Percentiles rank a stretch among this genome's conserved stretches.
These are phyloP conservation scores for Vireo altiloquus DNA, from an alignment of 2,113 vertebrate genomes.

Conservation along the genomic window DNA sequence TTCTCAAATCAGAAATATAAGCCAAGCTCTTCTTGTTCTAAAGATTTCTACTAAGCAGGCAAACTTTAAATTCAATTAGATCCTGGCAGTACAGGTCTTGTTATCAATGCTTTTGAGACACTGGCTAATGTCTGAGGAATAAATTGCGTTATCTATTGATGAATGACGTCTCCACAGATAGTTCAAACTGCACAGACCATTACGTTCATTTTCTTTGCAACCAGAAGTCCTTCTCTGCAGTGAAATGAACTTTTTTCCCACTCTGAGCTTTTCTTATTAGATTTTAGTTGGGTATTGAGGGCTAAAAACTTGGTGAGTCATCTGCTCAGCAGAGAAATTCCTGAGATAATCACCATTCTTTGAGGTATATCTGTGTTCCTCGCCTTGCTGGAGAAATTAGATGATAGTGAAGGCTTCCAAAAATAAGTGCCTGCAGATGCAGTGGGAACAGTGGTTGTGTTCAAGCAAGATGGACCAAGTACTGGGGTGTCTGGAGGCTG, in stretches of 20 bases:
- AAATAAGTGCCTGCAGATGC: not conserved
- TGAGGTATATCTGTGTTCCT: not conserved
- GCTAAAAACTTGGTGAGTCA: not conserved
- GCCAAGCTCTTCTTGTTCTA: not conserved
- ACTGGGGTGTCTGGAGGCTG: not conserved
- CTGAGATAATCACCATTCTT: not conserved
- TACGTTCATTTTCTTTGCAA: not conserved
- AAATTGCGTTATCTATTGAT: not conserved
- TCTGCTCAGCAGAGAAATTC: not conserved
- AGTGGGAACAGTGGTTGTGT: not conserved
- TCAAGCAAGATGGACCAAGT: not conserved
- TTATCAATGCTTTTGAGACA: not conserved
- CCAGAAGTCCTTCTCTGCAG: not conserved
- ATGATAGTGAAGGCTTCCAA: not conserved
- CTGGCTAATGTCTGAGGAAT: not conserved
- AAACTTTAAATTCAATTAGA: not conserved
- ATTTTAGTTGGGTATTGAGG: not conserved
- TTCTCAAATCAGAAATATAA: not conserved
- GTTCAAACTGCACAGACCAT: constrained; percentile 3
- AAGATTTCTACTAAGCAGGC: not conserved
- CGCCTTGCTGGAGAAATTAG: not conserved
- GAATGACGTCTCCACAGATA: not conserved
- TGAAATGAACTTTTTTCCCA: not conserved
- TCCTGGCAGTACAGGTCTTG: not conserved
- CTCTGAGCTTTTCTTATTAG: not conserved